Evolutionary conservation across 2,888 invertebrate species (phyloP).

Genomic region (Sminthurides aquaticus): DNA sequence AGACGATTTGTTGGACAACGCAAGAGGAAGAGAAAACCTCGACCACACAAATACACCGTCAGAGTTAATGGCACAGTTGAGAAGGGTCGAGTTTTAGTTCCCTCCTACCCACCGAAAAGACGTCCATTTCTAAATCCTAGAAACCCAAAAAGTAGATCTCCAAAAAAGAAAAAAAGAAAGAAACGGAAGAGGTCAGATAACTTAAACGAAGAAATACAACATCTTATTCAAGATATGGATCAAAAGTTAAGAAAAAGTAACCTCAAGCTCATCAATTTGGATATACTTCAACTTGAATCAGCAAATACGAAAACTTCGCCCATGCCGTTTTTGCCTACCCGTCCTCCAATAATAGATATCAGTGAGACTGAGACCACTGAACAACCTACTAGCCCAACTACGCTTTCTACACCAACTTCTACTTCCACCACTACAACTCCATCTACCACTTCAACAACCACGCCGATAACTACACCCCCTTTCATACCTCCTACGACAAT

Average conservation of each 20-base stretch:
- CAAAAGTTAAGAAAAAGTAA: constrained; percentile 6
- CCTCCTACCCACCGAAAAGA: background rate
- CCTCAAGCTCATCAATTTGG: constrained; percentile 11
- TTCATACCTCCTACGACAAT: too few species aligned
- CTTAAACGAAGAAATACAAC: constrained; percentile 1
- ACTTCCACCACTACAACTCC: constrained; percentile 11
- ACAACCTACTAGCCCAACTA: background rate
- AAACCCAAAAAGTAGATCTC: background rate
- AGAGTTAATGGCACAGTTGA: background rate
- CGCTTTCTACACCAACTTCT: constrained; percentile 1
- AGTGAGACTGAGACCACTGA: background rate
- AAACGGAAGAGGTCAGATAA: background rate
- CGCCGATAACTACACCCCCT: background rate
- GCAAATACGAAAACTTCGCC: background rate
- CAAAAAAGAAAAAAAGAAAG: background rate
- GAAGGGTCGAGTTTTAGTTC: background rate
- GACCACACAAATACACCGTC: background rate
- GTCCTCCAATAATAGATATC: background rate
- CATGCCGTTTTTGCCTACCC: constrained; percentile 8
- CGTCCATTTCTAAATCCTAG: background rate
- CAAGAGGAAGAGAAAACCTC: background rate
- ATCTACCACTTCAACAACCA: background rate
- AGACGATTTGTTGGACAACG: too few species aligned
- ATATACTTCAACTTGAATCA: constrained; percentile 6
- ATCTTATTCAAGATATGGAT: constrained; percentile 9